Percentiles rank a stretch among this genome's conserved stretches.
These are phyloP conservation scores for Grapholita molesta DNA, from an alignment of 1,140 invertebrate genomes.

Conservation along the genomic window DNA sequence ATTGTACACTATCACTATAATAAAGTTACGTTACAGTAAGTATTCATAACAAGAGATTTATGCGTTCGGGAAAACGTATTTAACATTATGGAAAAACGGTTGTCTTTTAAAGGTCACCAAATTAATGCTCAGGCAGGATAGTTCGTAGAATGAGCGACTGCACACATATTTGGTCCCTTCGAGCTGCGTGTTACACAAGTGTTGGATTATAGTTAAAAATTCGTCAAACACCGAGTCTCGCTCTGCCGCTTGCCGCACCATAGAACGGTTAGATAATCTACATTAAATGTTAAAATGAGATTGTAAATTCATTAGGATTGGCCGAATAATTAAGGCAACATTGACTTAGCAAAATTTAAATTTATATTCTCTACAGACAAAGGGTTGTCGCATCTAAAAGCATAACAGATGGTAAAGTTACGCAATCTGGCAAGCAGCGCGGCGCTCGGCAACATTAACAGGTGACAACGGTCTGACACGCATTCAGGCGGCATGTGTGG, in stretches of 20 bases:
- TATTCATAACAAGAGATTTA: slow-evolving; percentile 37
- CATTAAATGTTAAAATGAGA: neutral
- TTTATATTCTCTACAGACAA: neutral
- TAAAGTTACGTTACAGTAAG: slow-evolving; percentile 33
- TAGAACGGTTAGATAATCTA: neutral
- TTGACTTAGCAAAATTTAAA: neutral
- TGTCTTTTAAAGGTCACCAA: slow-evolving; percentile 7
- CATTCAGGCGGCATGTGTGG: slow-evolving; percentile 44
- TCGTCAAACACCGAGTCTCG: neutral
- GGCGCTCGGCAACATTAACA: slow-evolving; percentile 2
- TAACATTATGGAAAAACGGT: slow-evolving; percentile 22
- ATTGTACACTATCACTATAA: slow-evolving; percentile 62
- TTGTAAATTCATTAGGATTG: neutral
- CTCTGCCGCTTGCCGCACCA: slow-evolving; percentile 6
- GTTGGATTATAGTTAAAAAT: neutral
- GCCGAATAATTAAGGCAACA: neutral
- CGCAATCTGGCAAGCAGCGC: slow-evolving; percentile 13
- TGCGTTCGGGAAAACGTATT: slow-evolving; percentile 33
- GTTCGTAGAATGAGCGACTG: neutral
- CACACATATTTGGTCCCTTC: slow-evolving; percentile 14
- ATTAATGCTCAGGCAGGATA: slow-evolving; percentile 6
- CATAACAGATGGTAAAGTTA: neutral
- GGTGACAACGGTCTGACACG: slow-evolving; percentile 19
- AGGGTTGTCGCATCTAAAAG: neutral
- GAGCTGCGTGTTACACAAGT: neutral